A percentile compares a stretch with the other conserved stretches of the same genome.
Conservation (phyloP, 2,113 vertebrate species). For the Excalfactoria chinensis region DNA sequence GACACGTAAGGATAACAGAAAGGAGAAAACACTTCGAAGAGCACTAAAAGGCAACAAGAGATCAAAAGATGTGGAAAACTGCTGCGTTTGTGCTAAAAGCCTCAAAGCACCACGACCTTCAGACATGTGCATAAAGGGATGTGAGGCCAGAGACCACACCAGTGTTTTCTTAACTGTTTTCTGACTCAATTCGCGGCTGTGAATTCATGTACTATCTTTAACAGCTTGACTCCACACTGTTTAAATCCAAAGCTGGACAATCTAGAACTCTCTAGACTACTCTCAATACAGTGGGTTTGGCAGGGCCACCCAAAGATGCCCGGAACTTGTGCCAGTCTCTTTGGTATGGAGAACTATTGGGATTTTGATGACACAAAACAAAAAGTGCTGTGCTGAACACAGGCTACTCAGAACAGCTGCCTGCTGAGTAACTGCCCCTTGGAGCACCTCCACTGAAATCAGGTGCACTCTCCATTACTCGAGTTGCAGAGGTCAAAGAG, state of each 20-base stretch:
- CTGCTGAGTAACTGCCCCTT: neutral
- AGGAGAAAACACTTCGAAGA: neutral
- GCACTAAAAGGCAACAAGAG: neutral
- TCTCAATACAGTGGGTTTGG: accelerated
- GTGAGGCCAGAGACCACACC: neutral
- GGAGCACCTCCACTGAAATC: accelerated
- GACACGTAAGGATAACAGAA: neutral
- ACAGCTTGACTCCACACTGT: neutral
- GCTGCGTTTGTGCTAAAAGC: neutral
- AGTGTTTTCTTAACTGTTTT: neutral
- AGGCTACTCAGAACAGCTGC: neutral
- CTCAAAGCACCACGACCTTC: accelerated
- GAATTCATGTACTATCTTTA: neutral
- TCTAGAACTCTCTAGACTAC: neutral
- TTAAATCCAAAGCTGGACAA: neutral
- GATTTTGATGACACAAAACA: accelerated
- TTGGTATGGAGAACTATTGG: neutral
- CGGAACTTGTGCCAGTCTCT: neutral
- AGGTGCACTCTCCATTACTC: neutral
- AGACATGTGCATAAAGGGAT: accelerated
- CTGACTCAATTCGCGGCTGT: neutral
- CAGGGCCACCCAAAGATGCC: no score
- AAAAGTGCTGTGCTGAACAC: neutral
- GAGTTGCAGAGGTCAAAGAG: neutral
- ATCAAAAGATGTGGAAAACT: accelerated